These are phyloP conservation scores for Syritta pipiens DNA, from an alignment of 2,888 invertebrate genomes.

Conservation along the genomic window DNA sequence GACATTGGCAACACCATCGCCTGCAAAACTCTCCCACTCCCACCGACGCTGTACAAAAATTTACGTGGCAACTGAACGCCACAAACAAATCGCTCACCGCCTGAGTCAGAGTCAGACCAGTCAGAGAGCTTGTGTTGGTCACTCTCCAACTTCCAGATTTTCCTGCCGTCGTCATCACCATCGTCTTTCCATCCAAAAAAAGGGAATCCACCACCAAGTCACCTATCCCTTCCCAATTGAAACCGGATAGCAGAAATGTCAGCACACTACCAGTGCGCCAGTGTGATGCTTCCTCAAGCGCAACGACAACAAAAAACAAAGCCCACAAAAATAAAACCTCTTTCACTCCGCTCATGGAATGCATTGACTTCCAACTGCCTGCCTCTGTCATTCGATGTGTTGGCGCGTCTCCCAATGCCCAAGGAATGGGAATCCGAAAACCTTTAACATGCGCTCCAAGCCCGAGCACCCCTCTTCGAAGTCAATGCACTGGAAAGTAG, in stretches of 20 bases:
- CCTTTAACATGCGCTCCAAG: slow-evolving; percentile 8
- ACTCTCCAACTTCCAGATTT: not conserved
- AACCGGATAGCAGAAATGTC: slow-evolving; percentile 42
- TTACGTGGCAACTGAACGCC: no score
- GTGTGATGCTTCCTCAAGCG: slow-evolving; percentile 22
- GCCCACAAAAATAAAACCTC: not conserved
- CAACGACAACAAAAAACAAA: slow-evolving; percentile 20
- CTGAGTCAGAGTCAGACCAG: no score
- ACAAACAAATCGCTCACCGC: no score
- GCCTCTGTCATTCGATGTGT: slow-evolving; percentile 15
- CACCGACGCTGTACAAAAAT: no score
- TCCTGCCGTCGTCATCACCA: no score
- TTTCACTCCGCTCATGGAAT: slow-evolving; percentile 21
- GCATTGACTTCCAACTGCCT: slow-evolving; percentile 9
- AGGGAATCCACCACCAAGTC: no score
- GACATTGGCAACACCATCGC: no score
- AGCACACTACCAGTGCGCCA: not conserved
- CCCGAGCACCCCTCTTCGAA: slow-evolving; percentile 1
- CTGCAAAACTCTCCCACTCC: no score
- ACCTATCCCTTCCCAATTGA: slow-evolving; percentile 27
- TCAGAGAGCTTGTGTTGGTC: no score
- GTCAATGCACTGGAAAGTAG: slow-evolving; percentile 54
- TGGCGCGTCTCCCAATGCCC: not conserved
- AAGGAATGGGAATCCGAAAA: slow-evolving; percentile 12
- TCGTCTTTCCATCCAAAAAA: no score